phyloP scores from a whole-genome alignment of 2,888 invertebrate genomes.

The Bombyx huttoni region DNA sequence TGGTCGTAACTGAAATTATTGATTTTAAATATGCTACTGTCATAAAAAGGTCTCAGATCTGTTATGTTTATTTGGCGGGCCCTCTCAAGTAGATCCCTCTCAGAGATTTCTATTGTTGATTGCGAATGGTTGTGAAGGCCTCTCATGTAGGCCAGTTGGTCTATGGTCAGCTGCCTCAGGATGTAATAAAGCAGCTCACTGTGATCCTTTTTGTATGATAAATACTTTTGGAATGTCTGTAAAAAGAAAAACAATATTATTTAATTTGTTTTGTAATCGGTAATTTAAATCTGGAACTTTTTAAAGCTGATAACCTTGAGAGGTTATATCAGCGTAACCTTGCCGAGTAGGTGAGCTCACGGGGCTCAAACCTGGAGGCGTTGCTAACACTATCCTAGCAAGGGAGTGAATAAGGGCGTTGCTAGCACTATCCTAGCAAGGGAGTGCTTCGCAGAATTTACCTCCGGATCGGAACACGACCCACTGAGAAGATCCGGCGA shows the following conservation, averaged over 20 bases:
- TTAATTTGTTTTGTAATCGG: too few relatives aligned
- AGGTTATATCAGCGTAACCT: too few relatives aligned
- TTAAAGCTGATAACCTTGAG: too few relatives aligned
- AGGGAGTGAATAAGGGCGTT: too few relatives aligned
- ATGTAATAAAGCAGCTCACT: constrained; percentile 96
- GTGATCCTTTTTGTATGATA: constrained; percentile 95
- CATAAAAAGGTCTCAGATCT: constrained; percentile 91
- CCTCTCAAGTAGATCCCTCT: constrained; percentile 77
- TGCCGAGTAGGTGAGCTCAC: too few relatives aligned
- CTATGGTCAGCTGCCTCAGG: constrained; percentile 91
- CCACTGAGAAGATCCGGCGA: too few relatives aligned
- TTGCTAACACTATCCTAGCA: too few relatives aligned
- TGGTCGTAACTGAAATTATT: constrained; percentile 91
- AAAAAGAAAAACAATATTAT: background rate
- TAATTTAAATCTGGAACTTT: too few relatives aligned
- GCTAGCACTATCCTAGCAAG: too few relatives aligned
- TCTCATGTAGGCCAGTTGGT: constrained; percentile 89
- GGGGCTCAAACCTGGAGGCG: too few relatives aligned
- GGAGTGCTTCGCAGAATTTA: too few relatives aligned
- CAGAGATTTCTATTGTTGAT: constrained; percentile 83
- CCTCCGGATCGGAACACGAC: too few relatives aligned
- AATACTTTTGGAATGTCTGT: constrained; percentile 93
- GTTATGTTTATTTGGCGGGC: constrained; percentile 93
- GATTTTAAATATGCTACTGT: constrained; percentile 88
- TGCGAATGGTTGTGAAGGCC: constrained; percentile 77